Conservation (phyloP, 2,888 invertebrate genomes). For the Strigamia maritima region DNA sequence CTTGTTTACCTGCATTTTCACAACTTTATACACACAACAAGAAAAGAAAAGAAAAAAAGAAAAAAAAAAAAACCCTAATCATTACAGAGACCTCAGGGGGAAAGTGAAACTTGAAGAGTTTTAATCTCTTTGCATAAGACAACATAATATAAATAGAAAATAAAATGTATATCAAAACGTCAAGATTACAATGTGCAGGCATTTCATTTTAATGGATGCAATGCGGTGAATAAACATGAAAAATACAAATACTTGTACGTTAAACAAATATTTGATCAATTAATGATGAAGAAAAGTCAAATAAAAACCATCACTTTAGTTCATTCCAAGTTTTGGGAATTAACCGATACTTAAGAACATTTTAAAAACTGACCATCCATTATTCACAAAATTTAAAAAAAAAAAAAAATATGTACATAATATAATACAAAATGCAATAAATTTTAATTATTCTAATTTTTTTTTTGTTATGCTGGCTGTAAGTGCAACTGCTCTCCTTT, state of each 20-base stretch:
- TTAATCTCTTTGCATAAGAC: slow-evolving; percentile 20
- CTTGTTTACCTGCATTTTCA: slow-evolving; percentile 31
- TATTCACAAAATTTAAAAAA: no score
- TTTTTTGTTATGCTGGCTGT: neutral
- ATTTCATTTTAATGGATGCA: neutral
- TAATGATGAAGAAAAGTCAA: neutral
- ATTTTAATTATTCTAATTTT: no score
- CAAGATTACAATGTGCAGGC: neutral
- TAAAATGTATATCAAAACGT: neutral
- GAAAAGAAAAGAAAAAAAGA: neutral
- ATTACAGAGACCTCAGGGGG: neutral
- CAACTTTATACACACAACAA: slow-evolving; percentile 9
- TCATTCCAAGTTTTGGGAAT: no score
- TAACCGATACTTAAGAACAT: no score
- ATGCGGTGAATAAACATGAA: neutral
- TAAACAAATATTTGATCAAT: neutral
- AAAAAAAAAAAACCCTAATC: neutral
- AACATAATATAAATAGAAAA: neutral
- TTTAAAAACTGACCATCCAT: no score
- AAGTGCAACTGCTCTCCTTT: neutral
- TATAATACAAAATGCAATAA: no score
- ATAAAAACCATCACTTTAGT: no score
- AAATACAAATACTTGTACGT: neutral
- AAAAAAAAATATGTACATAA: no score
- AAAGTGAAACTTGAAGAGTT: neutral